A percentile compares a stretch with the other conserved stretches of the same genome.
Conservation (phyloP, 2,888 invertebrate species). For the Acleris laterana region DNA sequence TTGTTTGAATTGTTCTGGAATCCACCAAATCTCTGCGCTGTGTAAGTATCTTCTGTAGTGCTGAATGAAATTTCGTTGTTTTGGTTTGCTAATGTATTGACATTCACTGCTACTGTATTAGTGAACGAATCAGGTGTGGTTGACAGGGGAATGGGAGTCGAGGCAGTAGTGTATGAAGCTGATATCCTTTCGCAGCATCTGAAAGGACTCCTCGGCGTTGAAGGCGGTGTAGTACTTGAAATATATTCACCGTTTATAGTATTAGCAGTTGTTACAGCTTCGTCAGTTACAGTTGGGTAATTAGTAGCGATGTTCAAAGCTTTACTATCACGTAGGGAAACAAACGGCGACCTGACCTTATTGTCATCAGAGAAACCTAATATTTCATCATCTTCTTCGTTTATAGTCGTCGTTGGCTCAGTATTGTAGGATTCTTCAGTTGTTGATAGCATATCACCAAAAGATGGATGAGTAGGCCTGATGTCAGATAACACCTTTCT, state of each 20-base stretch:
- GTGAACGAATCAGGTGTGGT: slow-evolving; percentile 75
- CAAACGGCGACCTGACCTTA: slow-evolving; percentile 56
- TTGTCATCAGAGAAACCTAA: slow-evolving; percentile 90
- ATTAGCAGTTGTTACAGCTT: slow-evolving; percentile 55
- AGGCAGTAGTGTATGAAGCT: slow-evolving; percentile 73
- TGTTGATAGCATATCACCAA: slow-evolving; percentile 67
- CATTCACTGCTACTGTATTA: slow-evolving; percentile 68
- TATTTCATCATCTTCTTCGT: slow-evolving; percentile 90
- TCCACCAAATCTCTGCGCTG: slow-evolving; percentile 65
- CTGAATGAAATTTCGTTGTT: slow-evolving; percentile 50
- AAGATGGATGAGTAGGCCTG: slow-evolving; percentile 90
- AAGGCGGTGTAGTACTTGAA: slow-evolving; percentile 54
- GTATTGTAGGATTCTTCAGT: slow-evolving; percentile 74
- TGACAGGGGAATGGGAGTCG: slow-evolving; percentile 55
- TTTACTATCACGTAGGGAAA: slow-evolving; percentile 71
- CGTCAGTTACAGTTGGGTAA: slow-evolving; percentile 52
- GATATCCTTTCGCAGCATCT: slow-evolving; percentile 77
- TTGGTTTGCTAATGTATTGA: slow-evolving; percentile 56
- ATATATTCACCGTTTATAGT: slow-evolving; percentile 51
- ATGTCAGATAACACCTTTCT: slow-evolving; percentile 90
- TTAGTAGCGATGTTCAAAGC: slow-evolving; percentile 64
- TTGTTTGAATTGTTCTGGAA: slow-evolving; percentile 77
- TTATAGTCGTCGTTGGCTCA: slow-evolving; percentile 84
- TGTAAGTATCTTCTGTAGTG: slow-evolving; percentile 64
- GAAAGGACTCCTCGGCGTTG: slow-evolving; percentile 65